Evolutionary conservation across 2,113 vertebrate genomes (phyloP).

Genomic region (Egretta garzetta): DNA sequence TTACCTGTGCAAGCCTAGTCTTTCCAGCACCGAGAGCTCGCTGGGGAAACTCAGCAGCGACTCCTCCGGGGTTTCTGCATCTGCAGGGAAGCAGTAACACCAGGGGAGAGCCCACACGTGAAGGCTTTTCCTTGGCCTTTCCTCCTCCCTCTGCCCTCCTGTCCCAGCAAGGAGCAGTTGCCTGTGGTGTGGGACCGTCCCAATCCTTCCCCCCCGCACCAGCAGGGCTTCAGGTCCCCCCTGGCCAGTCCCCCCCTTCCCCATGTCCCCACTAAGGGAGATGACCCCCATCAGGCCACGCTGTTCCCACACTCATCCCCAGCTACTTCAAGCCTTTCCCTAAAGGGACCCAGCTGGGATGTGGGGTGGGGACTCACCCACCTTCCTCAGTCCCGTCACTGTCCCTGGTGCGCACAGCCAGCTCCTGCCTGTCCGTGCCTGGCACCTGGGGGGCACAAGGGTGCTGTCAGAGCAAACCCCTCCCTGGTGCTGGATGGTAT

Average conservation of each 20-base stretch:
- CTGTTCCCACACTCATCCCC: accelerated
- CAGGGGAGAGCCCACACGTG: accelerated
- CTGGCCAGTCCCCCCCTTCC: neutral
- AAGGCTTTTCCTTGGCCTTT: neutral
- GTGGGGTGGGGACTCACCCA: conserved; percentile 45
- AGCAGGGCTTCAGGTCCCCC: neutral
- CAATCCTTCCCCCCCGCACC: neutral
- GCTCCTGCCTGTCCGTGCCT: neutral
- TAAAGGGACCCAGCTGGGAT: neutral
- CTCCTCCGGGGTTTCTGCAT: conserved; percentile 49
- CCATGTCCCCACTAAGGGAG: neutral
- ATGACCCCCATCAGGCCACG: accelerated
- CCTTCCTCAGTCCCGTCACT: conserved; percentile 77
- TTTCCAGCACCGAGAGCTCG: conserved; percentile 79
- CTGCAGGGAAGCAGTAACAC: neutral
- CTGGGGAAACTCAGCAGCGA: conserved; percentile 10
- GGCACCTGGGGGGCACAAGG: conserved; percentile 25
- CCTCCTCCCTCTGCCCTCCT: neutral
- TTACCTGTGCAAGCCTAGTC: conserved; percentile 80
- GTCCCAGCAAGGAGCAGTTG: neutral
- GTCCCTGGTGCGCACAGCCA: neutral
- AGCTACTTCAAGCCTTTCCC: neutral
- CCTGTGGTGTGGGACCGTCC: neutral
- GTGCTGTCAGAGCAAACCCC: neutral
- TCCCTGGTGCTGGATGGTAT: neutral